Percentiles rank a stretch among this genome's conserved stretches.
These are phyloP conservation scores for Tachysurus vachellii DNA, from an alignment of 2,113 vertebrate genomes.

Conservation along the genomic window DNA sequence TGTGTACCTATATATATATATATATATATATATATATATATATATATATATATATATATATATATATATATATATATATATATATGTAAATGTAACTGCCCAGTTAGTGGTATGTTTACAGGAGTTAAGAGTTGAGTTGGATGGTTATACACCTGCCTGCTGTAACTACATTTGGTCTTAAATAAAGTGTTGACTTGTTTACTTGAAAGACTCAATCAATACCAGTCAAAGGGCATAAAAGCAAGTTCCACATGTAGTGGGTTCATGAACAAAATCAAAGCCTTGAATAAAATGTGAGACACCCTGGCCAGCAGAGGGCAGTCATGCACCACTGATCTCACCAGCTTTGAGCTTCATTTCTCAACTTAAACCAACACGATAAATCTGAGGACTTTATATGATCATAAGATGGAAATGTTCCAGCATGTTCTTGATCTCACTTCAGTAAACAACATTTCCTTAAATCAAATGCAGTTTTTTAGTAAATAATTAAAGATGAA, in stretches of 20 bases:
- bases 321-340: slow-evolving; percentile 26
- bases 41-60: no score
- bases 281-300: neutral
- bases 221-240: neutral
- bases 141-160: no score
- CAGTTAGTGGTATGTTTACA: no score
- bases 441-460: neutral
- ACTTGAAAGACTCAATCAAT: neutral
- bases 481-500: neutral
- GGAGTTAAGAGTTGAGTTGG: no score
- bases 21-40: no score
- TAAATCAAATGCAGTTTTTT: neutral
- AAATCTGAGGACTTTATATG: no score
- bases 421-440: neutral
- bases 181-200: no score
- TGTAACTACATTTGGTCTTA: no score
- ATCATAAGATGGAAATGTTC: neutral
- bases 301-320: slow-evolving; percentile 63
- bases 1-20: no score
- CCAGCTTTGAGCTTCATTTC: neutral
- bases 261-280: neutral
- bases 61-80: no score
- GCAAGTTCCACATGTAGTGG: no score
- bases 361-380: neutral
- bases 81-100: no score